phyloP scores from a whole-genome alignment of 1,140 invertebrate genomes.

The Zaprionus inermis region DNA sequence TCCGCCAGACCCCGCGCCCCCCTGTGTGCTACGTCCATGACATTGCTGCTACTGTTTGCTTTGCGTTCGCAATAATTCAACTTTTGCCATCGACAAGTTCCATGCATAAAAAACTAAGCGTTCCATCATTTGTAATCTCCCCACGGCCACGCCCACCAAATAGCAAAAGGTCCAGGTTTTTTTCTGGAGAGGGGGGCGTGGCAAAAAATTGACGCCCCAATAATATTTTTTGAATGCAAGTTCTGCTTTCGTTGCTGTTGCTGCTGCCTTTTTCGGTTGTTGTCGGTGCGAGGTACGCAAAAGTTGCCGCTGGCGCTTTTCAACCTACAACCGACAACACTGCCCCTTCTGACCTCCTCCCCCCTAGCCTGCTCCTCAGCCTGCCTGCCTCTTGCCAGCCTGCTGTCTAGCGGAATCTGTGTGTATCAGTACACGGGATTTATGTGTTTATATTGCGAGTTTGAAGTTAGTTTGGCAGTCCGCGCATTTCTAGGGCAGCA shows the following conservation, averaged over 20 bases:
- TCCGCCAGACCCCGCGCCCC: not conserved
- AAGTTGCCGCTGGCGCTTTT: conserved; percentile 39
- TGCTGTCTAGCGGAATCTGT: conserved; percentile 50
- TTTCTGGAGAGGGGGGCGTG: too few species aligned
- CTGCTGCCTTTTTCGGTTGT: conserved; percentile 27
- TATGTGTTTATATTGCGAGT: conserved; percentile 61
- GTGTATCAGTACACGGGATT: conserved; percentile 55
- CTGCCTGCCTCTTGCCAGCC: not conserved
- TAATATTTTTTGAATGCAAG: conserved; percentile 52
- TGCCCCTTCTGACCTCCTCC: not conserved
- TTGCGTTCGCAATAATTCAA: conserved; percentile 42
- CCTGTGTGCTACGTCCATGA: not conserved
- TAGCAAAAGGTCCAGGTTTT: conserved; percentile 29
- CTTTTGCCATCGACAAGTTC: conserved; percentile 53
- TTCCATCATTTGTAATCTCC: too few species aligned
- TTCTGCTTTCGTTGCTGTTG: conserved; percentile 9
- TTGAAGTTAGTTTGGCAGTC: conserved; percentile 61
- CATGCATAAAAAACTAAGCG: conserved; percentile 12
- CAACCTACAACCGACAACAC: conserved; percentile 23
- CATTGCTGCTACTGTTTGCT: not conserved
- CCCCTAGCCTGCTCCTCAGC: not conserved
- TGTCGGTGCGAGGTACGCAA: conserved; percentile 32
- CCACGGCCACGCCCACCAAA: not conserved
- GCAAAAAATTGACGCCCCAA: conserved; percentile 32
- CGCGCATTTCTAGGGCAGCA: conserved; percentile 39